Percentiles rank a stretch among this genome's conserved stretches.
These are phyloP conservation scores for Notoglanidium macrostoma DNA, from an alignment of 2,797 vertebrate genomes.

Conservation along the genomic window DNA sequence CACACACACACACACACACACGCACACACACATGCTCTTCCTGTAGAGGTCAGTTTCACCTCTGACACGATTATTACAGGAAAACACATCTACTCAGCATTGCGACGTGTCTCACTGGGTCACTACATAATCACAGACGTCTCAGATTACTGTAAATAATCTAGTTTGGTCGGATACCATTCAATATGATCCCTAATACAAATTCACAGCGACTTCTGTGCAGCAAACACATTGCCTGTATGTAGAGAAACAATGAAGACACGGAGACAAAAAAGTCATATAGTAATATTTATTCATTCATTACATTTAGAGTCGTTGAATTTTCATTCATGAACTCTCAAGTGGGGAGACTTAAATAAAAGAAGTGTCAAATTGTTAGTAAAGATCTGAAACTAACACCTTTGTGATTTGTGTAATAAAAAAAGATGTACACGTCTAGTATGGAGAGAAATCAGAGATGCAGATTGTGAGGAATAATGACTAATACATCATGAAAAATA, in stretches of 20 bases:
- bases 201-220: too few species aligned
- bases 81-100: background rate
- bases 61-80: background rate
- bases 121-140: background rate
- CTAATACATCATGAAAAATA: conserved; percentile 47
- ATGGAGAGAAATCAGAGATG: conserved; percentile 74
- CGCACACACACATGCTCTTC: background rate
- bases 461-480: conserved; percentile 70
- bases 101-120: background rate
- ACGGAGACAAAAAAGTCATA: conserved; percentile 22
- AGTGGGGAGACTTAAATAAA: conserved; percentile 73
- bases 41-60: background rate
- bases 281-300: conserved; percentile 74
- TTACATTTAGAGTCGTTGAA: conserved; percentile 69
- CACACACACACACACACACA: conserved; percentile 5
- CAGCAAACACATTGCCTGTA: background rate
- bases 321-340: conserved; percentile 69
- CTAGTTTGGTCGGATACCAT: background rate
- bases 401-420: conserved; percentile 84
- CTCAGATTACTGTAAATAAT: background rate
- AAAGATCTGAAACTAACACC: conserved; percentile 81
- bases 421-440: conserved; percentile 82
- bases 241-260: background rate
- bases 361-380: conserved; percentile 68
- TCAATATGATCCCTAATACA: background rate